phyloP scores from a whole-genome alignment of 1,140 invertebrate genomes.

The Drosophila ercepeae region DNA sequence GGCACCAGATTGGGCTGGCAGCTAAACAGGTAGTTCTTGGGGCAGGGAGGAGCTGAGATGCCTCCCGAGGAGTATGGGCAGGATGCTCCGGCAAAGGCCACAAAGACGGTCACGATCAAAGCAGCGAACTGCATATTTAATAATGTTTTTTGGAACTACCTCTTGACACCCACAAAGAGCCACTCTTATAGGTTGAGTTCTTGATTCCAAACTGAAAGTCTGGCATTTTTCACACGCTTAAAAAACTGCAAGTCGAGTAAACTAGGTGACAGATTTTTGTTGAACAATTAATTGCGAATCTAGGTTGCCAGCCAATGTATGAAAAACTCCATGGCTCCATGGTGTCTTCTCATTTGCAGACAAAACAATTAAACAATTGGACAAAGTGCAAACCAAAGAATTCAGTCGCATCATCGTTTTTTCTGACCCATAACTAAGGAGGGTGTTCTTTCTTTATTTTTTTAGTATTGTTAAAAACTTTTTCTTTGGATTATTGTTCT shows the following conservation, averaged over 20 bases:
- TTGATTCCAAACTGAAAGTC: background rate
- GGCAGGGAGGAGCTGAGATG: constrained; percentile 59
- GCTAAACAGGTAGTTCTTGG: constrained; percentile 74
- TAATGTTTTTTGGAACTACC: constrained; percentile 9
- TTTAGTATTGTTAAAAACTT: too few relatives aligned
- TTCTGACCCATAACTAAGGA: background rate
- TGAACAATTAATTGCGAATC: background rate
- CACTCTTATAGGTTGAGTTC: constrained; percentile 20
- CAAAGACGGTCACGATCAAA: constrained; percentile 24
- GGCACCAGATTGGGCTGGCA: constrained; percentile 68
- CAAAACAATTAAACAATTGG: constrained; percentile 15
- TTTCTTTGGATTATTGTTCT: too few relatives aligned
- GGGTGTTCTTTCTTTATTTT: too few relatives aligned
- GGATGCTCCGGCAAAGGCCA: constrained; percentile 28
- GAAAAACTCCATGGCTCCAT: constrained; percentile 2
- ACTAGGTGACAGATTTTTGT: background rate
- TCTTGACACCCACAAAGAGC: background rate
- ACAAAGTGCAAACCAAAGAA: constrained; percentile 3
- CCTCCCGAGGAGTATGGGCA: constrained; percentile 16
- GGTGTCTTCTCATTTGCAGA: constrained; percentile 6
- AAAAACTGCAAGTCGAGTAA: constrained; percentile 18
- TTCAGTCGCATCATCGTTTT: background rate
- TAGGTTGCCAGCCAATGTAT: background rate
- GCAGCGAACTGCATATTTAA: constrained; percentile 42
- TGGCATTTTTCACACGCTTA: constrained; percentile 14